Evolutionary conservation across 1,140 invertebrate genomes (phyloP), one percentile per base, ranked within the genome.

Genomic region (Pogonomyrmex barbatus): DNA sequence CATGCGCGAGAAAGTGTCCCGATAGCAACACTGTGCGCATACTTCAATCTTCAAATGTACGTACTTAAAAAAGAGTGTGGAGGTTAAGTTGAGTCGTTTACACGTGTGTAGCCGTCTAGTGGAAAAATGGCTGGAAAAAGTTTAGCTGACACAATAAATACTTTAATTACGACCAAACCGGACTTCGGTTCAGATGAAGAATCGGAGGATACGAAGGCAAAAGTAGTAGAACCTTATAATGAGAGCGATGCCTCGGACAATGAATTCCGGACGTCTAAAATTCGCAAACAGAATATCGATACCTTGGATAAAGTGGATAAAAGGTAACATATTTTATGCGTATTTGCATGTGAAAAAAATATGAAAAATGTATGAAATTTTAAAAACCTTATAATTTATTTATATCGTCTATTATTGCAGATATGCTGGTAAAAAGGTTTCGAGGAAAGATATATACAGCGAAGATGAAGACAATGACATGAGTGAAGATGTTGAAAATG

Each of bases 351-450:
- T 54, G 33, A 60, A 47, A 30, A 30, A 36, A 39, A 30, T 60
- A 42, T 42, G 12, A n/a, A 50, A 36, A n/a, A 5, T 83, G 24
- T 56, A n/a, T 60, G 3, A 67, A 65, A 76, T 88, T 91, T 56
- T 36, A 30, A 24, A 5, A 63, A 50, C 9, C 17, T 58, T 10
- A 24, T 70, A 36, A 63, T 77, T 33, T 58, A 47, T 45, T 54
- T 0, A 33, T 17, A 47, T 58, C n/a, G n/a, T 54, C 56, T 65
- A 2, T 36, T 82, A 10, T 39, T 84, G 10, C 45, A 97, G 96
- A 81, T 98, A 98, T 94, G 96, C 96, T 65, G 97, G 97, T 0
- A 96, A 96, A 95, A 96, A 97, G 67, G 93, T 96, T 36, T 96
- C 96, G 54, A 95, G 96, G 58, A 96, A 96, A 88, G 94, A 95